phyloP scores from a whole-genome alignment of 2,888 invertebrate genomes.

The Azorinus chamasolen region DNA sequence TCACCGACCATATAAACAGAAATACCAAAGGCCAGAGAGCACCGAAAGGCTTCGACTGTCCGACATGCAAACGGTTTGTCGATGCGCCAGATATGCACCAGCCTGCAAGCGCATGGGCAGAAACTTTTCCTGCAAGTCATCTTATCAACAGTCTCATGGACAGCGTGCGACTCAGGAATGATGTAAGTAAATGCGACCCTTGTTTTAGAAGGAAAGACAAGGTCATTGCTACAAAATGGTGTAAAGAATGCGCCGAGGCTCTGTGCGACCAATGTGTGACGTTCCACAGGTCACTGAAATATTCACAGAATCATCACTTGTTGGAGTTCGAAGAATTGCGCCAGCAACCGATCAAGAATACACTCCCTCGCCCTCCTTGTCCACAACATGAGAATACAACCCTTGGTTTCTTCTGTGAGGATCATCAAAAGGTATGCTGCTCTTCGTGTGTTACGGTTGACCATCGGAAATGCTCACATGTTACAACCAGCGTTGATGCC shows the following conservation, averaged over 20 bases:
- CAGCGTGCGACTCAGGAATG: slow-evolving; percentile 65
- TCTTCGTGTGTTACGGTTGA: slow-evolving; percentile 68
- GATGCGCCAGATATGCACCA: slow-evolving; percentile 64
- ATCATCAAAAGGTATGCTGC: slow-evolving; percentile 68
- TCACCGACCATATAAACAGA: slow-evolving; percentile 65
- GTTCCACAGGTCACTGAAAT: slow-evolving; percentile 67
- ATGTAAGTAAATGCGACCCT: slow-evolving; percentile 67
- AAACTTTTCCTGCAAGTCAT: slow-evolving; percentile 63
- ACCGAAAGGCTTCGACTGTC: slow-evolving; percentile 65
- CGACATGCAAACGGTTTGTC: slow-evolving; percentile 64
- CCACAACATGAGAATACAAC: slow-evolving; percentile 66
- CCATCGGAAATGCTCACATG: slow-evolving; percentile 67
- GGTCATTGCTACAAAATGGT: slow-evolving; percentile 71
- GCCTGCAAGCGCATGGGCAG: slow-evolving; percentile 59
- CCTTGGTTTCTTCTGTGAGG: slow-evolving; percentile 69
- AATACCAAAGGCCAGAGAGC: slow-evolving; percentile 62
- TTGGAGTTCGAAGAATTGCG: slow-evolving; percentile 65
- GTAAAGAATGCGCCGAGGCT: slow-evolving; percentile 69
- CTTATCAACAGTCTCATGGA: slow-evolving; percentile 68
- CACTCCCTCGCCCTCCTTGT: slow-evolving; percentile 64
- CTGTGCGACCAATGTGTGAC: slow-evolving; percentile 66
- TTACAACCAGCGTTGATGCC: slow-evolving; percentile 64
- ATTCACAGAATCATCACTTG: slow-evolving; percentile 64
- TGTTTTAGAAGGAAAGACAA: slow-evolving; percentile 68
- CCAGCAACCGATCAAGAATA: slow-evolving; percentile 65